These are phyloP conservation scores for Theodoxus fluviatilis DNA, from an alignment of 2,888 invertebrate species.

Conservation along the genomic window DNA sequence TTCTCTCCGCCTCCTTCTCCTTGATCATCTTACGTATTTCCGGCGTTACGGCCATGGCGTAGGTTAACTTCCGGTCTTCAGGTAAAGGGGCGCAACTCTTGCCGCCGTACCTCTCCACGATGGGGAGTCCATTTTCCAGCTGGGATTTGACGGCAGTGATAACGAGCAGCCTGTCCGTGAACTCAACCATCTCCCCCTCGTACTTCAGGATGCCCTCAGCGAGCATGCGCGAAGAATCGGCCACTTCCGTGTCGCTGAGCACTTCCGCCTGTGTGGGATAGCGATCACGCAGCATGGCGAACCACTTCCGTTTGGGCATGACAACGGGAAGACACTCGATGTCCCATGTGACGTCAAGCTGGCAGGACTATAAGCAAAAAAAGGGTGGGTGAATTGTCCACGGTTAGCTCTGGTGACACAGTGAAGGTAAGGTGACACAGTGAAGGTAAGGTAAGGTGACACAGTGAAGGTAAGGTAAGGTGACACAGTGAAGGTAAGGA, in stretches of 20 bases:
- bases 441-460: too few relatives aligned
- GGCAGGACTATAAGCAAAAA: slow-evolving; percentile 48
- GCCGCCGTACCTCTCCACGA: slow-evolving; percentile 42
- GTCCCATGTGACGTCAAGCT: slow-evolving; percentile 60
- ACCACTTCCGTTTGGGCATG: slow-evolving; percentile 58
- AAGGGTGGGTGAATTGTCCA: too few relatives aligned
- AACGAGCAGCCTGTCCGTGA: slow-evolving; percentile 58
- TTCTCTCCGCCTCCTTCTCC: too few relatives aligned
- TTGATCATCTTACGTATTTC: too few relatives aligned
- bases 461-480: not conserved
- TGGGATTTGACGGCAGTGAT: slow-evolving; percentile 49
- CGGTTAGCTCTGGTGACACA: too few relatives aligned
- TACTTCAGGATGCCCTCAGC: slow-evolving; percentile 62
- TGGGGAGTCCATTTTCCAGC: slow-evolving; percentile 39
- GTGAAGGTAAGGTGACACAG: too few relatives aligned
- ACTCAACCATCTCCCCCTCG: slow-evolving; percentile 56
- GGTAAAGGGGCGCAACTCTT: slow-evolving; percentile 35
- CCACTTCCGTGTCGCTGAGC: slow-evolving; percentile 52
- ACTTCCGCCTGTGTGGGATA: slow-evolving; percentile 60
- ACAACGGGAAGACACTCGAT: slow-evolving; percentile 56
- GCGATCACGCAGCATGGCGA: slow-evolving; percentile 54
- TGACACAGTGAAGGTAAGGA: not conserved
- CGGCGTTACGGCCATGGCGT: slow-evolving; percentile 43
- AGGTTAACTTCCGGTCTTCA: slow-evolving; percentile 36
- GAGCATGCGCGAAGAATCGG: slow-evolving; percentile 56